Evolutionary conservation across 2,113 vertebrate species (phyloP).

Genomic region (Laticauda laticaudata): DNA sequence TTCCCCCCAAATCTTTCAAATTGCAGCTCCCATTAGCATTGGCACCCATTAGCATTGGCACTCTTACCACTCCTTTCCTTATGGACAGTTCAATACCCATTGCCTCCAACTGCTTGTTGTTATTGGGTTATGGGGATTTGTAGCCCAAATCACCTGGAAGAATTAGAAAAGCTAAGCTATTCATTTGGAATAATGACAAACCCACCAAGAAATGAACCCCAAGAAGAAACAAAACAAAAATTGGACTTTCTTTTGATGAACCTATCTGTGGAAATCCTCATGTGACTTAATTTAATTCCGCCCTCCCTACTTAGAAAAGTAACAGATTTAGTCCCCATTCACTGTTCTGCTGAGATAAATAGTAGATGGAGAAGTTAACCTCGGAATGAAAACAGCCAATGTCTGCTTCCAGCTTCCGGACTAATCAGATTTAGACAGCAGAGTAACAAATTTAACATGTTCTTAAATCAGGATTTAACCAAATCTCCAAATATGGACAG

Average conservation of each 20-base stretch:
- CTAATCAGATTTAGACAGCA: conserved; percentile 18
- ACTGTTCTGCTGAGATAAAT: neutral
- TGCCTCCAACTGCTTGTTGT: neutral
- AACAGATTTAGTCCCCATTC: neutral
- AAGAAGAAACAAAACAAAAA: neutral
- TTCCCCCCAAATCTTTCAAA: neutral
- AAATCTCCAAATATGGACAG: conserved; percentile 36
- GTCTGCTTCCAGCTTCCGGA: neutral
- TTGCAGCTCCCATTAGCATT: neutral
- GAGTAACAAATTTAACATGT: conserved; percentile 38
- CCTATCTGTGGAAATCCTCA: neutral
- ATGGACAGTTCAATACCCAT: neutral
- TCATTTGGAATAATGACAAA: neutral
- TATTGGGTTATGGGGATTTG: neutral
- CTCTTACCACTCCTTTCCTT: neutral
- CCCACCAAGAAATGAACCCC: neutral
- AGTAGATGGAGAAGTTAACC: conserved; percentile 4
- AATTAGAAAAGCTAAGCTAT: neutral
- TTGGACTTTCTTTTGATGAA: no score
- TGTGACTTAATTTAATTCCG: neutral
- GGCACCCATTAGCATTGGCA: neutral
- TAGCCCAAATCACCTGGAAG: neutral
- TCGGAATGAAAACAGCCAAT: conserved; percentile 9
- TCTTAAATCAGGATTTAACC: conserved; percentile 34
- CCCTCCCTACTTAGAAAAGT: neutral